Evolutionary conservation across 1,140 invertebrate genomes (phyloP), one percentile per base, ranked within the genome.

Genomic region (Drosophila repleta): DNA sequence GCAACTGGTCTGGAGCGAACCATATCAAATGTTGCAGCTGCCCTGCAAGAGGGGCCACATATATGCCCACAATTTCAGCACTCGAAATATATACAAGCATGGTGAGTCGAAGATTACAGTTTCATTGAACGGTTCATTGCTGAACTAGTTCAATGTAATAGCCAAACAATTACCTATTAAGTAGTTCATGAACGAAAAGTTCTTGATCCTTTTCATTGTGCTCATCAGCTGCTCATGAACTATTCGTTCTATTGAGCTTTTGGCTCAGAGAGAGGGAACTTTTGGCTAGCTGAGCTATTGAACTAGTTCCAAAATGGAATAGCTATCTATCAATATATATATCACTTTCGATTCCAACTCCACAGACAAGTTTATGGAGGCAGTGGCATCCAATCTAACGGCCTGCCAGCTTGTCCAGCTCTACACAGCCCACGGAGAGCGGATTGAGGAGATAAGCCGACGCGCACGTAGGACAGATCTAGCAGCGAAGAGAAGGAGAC

Each of bases 351-450:
- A 29, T 29, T 4, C 0, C 8, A 26, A 18, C 4, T 26, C 4
- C 15, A 7, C 32, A 84, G 81, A 84, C 13, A 4, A 35, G 0
- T 48, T 85, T 7, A 85, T 85, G 35, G 18, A 10, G 0, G n/a
- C 21, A 6, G 24, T 74, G 1, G 35, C 57, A 0, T 17, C 13
- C 1, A 49, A 51, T 29, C 56, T 87, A 1, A 5, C 0, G 3
- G 7, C 13, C 18, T 85, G 82, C 18, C 18, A 35, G 0, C 37
- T 76, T 1, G 15, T 88, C 0, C 83, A 88, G 3, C 20, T 76
- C 4, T 87, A 87, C 4, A 88, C 83, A 5, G 79, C 62, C 0
- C 49, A 65, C 6, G 17, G 17, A 7, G 79, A 82, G 56, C 46
- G 52, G n/a, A 5, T 6, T 0, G 1, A 7, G 2, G 51, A 65